These are phyloP conservation scores for Nannospalax galili DNA, from an alignment of 2,113 vertebrate genomes.

Conservation along the genomic window DNA sequence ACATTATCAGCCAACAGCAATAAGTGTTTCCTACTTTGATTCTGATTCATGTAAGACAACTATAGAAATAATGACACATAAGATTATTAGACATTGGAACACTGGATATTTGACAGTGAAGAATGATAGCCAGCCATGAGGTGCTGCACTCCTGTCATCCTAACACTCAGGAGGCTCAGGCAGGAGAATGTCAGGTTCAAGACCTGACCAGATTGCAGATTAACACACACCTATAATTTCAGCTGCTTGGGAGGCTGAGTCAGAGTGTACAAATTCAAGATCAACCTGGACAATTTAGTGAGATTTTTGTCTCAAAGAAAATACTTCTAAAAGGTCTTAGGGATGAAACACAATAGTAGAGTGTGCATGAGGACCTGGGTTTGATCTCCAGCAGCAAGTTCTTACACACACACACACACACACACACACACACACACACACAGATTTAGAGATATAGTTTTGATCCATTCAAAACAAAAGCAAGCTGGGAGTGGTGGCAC, in stretches of 20 bases:
- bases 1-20: neutral
- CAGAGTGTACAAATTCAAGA: neutral
- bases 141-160: neutral
- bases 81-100: neutral
- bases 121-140: neutral
- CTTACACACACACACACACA: too few species aligned
- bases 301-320: neutral
- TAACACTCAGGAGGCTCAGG: neutral
- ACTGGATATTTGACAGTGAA: slow-evolving; percentile 6
- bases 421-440: neutral
- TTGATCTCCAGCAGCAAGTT: too few species aligned
- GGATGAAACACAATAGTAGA: neutral
- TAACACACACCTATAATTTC: neutral
- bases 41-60: neutral
- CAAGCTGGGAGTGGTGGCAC: neutral
- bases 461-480: neutral
- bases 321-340: neutral
- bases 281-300: neutral
- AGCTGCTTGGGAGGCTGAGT: neutral
- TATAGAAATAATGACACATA: neutral
- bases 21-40: neutral
- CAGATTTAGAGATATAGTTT: neutral
- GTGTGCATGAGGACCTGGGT: neutral
- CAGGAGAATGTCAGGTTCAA: neutral
- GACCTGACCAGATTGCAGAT: neutral